Percentiles rank a stretch among this genome's conserved stretches.
Conservation (phyloP, 2,113 vertebrate species). For the Nyctereutes procyonoides region DNA sequence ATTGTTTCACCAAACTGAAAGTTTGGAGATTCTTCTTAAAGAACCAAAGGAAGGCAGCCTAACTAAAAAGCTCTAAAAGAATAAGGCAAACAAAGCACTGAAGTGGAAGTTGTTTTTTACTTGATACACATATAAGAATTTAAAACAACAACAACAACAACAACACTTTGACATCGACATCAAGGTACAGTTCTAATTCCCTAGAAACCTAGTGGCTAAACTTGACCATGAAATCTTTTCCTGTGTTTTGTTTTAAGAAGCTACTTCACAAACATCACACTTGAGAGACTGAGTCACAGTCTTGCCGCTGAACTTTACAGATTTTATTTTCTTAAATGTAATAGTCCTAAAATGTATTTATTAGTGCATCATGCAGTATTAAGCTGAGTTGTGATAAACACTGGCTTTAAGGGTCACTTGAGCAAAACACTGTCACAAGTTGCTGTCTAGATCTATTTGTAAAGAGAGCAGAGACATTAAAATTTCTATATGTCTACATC, state of each 20-base stretch:
- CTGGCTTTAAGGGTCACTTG: background rate
- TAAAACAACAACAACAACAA: background rate
- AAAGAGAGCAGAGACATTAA: background rate
- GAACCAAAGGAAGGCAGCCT: background rate
- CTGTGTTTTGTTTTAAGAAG: background rate
- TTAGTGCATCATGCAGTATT: background rate
- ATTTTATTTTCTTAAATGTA: background rate
- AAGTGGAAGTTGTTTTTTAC: background rate
- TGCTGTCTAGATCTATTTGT: background rate
- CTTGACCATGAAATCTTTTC: background rate
- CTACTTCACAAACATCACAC: background rate
- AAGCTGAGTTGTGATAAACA: background rate
- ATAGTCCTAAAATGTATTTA: background rate
- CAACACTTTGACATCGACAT: background rate
- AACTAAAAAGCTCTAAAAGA: background rate
- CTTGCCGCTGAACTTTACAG: background rate
- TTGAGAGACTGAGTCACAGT: fast-evolving
- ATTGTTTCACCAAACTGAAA: background rate
- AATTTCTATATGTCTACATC: background rate
- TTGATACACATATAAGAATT: background rate
- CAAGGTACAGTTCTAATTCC: background rate
- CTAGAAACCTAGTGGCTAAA: background rate
- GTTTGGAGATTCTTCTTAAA: background rate
- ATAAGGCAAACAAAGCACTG: background rate
- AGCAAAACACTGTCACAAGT: slow-evolving; percentile 33